A percentile compares a stretch with the other conserved stretches of the same genome.
Evolutionary conservation across 2,113 vertebrate genomes (phyloP).

Genomic region (Brachypteracias leptosomus): DNA sequence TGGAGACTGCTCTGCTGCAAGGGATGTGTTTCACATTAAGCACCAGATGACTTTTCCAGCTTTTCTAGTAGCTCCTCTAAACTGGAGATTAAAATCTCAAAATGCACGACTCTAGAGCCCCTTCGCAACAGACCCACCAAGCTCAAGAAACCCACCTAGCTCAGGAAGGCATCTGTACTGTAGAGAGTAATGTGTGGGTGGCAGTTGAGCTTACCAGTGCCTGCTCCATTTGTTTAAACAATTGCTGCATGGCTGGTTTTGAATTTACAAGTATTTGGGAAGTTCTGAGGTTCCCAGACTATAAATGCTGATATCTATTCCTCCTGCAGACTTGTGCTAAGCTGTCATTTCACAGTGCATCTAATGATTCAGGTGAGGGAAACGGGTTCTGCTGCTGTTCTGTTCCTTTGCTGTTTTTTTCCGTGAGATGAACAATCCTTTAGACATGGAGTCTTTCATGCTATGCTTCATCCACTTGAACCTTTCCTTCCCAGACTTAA

Average conservation of each 20-base stretch:
- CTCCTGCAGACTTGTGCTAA: background rate
- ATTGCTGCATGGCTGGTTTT: background rate
- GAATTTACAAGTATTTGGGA: conserved; percentile 47
- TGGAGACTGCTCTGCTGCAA: background rate
- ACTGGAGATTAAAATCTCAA: background rate
- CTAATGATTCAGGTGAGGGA: background rate
- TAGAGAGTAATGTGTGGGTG: background rate
- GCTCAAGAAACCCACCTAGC: background rate
- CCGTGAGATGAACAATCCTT: conserved; percentile 39
- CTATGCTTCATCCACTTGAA: conserved; percentile 50
- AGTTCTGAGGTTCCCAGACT: conserved; percentile 20
- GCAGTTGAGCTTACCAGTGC: background rate
- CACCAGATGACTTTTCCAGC: background rate
- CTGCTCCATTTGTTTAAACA: conserved; percentile 39
- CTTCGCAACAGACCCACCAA: background rate
- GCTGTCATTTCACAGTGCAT: background rate
- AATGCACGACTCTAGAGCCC: background rate
- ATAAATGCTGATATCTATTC: conserved; percentile 1
- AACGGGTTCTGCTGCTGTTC: background rate
- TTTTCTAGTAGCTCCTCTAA: background rate
- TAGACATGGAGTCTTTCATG: conserved; percentile 40
- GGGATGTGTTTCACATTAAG: conserved; percentile 12
- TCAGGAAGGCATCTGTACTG: background rate
- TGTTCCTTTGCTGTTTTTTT: background rate
- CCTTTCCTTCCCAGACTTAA: conserved; percentile 55